phyloP scores from a whole-genome alignment of 2,888 invertebrate genomes.

The Clitarchus hookeri region DNA sequence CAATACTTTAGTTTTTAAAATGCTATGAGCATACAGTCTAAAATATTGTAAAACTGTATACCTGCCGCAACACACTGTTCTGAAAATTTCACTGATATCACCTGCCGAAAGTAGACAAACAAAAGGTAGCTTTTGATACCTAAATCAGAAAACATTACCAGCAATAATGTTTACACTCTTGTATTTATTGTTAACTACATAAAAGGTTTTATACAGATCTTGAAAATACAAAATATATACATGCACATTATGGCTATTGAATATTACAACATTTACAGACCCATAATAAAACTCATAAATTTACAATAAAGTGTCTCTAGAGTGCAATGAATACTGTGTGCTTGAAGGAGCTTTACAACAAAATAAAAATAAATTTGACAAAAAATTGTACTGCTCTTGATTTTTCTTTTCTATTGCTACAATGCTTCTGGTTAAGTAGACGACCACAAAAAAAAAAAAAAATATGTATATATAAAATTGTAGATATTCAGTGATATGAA shows the following conservation, averaged over 20 bases:
- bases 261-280: neutral
- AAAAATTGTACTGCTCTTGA: neutral
- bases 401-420: neutral
- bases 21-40: no score
- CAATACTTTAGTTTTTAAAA: no score
- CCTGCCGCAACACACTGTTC: no score
- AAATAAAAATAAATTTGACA: neutral
- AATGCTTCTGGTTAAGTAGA: neutral
- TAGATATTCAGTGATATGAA: no score
- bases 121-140: no score
- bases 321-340: neutral
- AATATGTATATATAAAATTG: no score
- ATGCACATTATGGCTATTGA: neutral
- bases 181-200: neutral
- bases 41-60: no score
- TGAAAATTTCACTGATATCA: no score
- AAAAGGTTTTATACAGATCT: slow-evolving; percentile 4
- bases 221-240: slow-evolving; percentile 5
- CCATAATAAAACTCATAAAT: neutral
- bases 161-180: neutral
- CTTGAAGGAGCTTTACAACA: neutral
- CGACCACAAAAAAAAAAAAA: neutral
- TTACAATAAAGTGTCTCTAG: neutral
- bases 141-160: neutral
- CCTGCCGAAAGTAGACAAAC: no score